Conservation (phyloP, 2,113 vertebrate genomes). For the Taurulus bubalis region DNA sequence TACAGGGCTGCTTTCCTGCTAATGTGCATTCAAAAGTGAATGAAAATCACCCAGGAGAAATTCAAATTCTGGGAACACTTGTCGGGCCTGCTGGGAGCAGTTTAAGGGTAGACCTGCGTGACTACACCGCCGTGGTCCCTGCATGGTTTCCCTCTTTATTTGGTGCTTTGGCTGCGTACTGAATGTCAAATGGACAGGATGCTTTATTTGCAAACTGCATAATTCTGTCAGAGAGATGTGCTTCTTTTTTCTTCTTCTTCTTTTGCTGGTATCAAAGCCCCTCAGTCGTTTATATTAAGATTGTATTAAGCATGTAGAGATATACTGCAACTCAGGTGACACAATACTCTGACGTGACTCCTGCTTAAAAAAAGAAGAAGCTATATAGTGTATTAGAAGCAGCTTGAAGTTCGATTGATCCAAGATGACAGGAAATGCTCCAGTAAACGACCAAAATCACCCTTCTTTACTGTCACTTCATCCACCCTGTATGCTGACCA, state of each 20-base stretch:
- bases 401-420: slow-evolving; percentile 1
- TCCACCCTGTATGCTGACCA: slow-evolving; percentile 9
- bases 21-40: slow-evolving; percentile 35
- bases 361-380: not conserved
- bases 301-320: not conserved
- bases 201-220: not conserved
- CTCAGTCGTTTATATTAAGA: not conserved
- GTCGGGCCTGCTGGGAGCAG: not conserved
- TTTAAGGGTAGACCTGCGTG: not conserved
- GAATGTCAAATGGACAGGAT: not conserved
- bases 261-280: not conserved
- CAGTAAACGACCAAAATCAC: slow-evolving; percentile 15
- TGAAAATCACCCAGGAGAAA: slow-evolving; percentile 50
- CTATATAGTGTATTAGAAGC: not conserved
- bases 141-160: not conserved
- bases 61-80: slow-evolving; percentile 57
- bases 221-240: not conserved
- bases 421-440: slow-evolving; percentile 24
- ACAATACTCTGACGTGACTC: not conserved
- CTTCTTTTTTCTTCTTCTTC: not conserved
- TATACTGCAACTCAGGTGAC: not conserved
- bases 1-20: not conserved
- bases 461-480: slow-evolving; percentile 5
- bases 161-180: not conserved
- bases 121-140: not conserved